Conservation (phyloP, 2,888 invertebrate genomes). For the Brenthis daphne region DNA sequence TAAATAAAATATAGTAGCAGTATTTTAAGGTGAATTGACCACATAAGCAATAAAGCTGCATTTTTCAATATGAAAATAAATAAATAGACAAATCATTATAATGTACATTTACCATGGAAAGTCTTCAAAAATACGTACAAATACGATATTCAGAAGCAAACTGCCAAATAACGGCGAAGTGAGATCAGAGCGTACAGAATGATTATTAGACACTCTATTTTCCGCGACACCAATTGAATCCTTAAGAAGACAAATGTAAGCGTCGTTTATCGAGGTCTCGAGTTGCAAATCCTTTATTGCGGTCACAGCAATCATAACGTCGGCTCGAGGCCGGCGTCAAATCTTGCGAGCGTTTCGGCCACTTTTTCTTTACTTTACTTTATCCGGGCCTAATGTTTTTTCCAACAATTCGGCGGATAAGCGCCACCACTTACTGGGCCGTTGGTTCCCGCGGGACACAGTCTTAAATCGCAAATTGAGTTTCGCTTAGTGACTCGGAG, state of each 20-base stretch:
- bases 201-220: conserved; percentile 22
- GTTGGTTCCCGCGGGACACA: conserved; percentile 52
- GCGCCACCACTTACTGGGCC: conserved; percentile 57
- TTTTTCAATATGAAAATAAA: too few species aligned
- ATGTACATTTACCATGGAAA: too few species aligned
- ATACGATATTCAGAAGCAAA: not conserved
- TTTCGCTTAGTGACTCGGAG: conserved; percentile 69
- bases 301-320: conserved; percentile 32
- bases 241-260: conserved; percentile 34
- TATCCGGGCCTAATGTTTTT: conserved; percentile 59
- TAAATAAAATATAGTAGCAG: too few species aligned
- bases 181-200: conserved; percentile 7
- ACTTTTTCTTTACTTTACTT: conserved; percentile 52
- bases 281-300: conserved; percentile 34
- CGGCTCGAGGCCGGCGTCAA: conserved; percentile 43
- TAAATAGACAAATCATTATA: too few species aligned
- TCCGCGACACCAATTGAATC: conserved; percentile 32
- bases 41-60: too few species aligned
- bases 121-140: too few species aligned
- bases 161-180: not conserved
- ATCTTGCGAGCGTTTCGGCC: conserved; percentile 46
- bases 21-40: too few species aligned
- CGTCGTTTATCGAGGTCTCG: conserved; percentile 34
- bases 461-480: conserved; percentile 65
- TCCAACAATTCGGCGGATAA: conserved; percentile 60